phyloP scores from a whole-genome alignment of 2,113 vertebrate genomes.

The Trematocara nigrifrons region DNA sequence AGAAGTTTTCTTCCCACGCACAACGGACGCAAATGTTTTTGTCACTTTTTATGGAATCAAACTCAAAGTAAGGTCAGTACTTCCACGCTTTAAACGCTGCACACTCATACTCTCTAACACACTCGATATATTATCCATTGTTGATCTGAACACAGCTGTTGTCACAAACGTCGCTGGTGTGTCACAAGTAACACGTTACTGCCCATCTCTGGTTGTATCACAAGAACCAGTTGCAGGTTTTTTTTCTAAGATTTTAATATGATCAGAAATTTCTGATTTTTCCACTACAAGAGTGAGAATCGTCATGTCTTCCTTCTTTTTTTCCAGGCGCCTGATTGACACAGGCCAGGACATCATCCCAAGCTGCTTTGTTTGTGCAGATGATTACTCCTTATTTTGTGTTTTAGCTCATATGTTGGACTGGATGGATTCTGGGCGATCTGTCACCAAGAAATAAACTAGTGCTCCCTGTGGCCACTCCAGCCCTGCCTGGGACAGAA shows the following conservation, averaged over 20 bases:
- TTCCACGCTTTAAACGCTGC: no score
- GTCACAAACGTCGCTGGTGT: no score
- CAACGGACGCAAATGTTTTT: no score
- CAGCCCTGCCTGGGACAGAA: not conserved
- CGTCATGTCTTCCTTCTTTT: fast-evolving
- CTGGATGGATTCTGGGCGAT: not conserved
- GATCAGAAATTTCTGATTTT: not conserved
- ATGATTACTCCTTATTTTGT: not conserved
- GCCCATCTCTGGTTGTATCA: not conserved
- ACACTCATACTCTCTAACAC: no score
- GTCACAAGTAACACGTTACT: no score
- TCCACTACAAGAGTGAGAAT: not conserved
- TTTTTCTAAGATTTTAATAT: not conserved
- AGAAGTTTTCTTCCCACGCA: no score
- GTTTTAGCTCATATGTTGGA: fast-evolving
- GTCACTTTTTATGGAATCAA: no score
- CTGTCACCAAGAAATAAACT: not conserved
- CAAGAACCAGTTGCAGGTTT: not conserved
- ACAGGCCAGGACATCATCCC: not conserved
- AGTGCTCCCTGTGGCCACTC: not conserved
- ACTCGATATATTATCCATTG: no score
- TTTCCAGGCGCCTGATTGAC: not conserved
- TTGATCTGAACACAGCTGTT: no score
- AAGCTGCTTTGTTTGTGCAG: not conserved
- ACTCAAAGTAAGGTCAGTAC: no score